These are phyloP conservation scores for Lasius platythorax DNA, from an alignment of 2,888 invertebrate genomes.

Conservation along the genomic window DNA sequence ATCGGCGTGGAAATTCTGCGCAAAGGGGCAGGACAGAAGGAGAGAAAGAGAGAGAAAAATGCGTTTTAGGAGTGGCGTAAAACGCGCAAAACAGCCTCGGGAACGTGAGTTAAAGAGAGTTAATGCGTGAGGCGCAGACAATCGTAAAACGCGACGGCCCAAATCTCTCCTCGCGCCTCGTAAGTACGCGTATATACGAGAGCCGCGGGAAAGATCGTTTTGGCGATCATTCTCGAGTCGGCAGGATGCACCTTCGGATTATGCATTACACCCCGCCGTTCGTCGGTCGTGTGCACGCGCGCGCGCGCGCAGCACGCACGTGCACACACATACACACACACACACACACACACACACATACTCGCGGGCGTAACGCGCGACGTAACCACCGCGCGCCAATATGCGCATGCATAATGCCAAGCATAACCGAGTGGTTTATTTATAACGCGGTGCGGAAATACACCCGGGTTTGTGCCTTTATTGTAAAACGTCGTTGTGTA, in stretches of 20 bases:
- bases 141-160: slow-evolving; percentile 23
- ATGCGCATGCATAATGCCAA: slow-evolving; percentile 80
- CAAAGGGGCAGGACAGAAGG: neutral
- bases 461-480: slow-evolving; percentile 76
- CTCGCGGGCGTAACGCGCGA: slow-evolving; percentile 55
- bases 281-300: neutral
- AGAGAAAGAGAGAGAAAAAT: neutral
- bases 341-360: neutral
- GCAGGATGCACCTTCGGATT: slow-evolving; percentile 3
- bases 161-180: neutral
- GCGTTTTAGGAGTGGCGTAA: neutral
- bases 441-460: slow-evolving; percentile 81
- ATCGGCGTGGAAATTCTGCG: neutral
- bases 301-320: neutral
- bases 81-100: neutral
- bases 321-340: neutral
- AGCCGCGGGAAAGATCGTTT: neutral
- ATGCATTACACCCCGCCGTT: slow-evolving; percentile 11
- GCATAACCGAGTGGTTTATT: slow-evolving; percentile 84
- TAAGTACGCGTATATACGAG: neutral
- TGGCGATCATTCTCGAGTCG: slow-evolving; percentile 12
- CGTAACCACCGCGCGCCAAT: slow-evolving; percentile 73
- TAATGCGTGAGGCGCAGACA: neutral
- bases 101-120: neutral
- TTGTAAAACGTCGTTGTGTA: slow-evolving; percentile 81